Conservation (phyloP, 2,113 vertebrate species). For the Gulo gulo region DNA sequence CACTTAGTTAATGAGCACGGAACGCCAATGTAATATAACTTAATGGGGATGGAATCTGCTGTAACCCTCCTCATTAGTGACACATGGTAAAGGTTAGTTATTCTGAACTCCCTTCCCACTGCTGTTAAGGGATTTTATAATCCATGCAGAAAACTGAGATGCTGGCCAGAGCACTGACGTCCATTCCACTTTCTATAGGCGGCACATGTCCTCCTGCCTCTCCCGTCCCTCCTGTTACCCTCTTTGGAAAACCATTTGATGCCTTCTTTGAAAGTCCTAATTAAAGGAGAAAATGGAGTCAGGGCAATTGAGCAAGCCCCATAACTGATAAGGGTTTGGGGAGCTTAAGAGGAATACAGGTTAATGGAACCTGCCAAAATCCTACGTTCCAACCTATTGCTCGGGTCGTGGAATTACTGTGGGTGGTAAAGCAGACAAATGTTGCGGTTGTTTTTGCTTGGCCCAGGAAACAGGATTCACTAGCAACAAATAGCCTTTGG, state of each 20-base stretch:
- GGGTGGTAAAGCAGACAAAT: neutral
- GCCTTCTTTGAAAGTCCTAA: conserved; percentile 73
- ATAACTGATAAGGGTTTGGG: neutral
- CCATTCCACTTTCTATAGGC: neutral
- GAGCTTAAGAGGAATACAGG: neutral
- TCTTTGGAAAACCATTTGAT: conserved; percentile 73
- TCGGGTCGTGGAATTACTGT: neutral
- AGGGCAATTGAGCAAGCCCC: conserved; percentile 46
- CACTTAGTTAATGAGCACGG: neutral
- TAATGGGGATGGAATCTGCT: conserved; percentile 39
- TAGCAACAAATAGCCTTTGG: neutral
- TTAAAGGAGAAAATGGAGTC: conserved; percentile 67
- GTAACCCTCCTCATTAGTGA: conserved; percentile 57
- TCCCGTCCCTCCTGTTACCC: neutral
- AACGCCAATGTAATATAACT: neutral
- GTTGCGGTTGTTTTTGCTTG: neutral
- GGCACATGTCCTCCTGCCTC: neutral
- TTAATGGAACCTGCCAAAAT: neutral
- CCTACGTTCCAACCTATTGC: neutral
- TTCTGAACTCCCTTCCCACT: conserved; percentile 44
- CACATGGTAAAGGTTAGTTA: conserved; percentile 63
- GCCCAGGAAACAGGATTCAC: neutral
- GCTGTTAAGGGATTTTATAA: conserved; percentile 46
- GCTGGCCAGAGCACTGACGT: neutral
- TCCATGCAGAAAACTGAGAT: conserved; percentile 40